A percentile compares a stretch with the other conserved stretches of the same genome.
phyloP scores from a whole-genome alignment of 1,140 invertebrate genomes.

The Pogonus chalceus region DNA sequence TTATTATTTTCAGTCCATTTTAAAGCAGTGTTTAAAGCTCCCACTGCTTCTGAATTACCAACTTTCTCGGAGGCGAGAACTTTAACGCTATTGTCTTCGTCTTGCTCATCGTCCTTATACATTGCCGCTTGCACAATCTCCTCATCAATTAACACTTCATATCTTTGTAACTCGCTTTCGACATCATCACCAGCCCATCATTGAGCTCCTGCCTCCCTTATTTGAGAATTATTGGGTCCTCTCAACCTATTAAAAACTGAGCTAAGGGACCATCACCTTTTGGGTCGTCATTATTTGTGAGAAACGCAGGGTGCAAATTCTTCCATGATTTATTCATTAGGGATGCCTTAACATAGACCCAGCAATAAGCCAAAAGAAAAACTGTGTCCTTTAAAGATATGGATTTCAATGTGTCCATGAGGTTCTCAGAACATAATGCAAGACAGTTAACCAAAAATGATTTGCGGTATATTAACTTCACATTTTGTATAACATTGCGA shows the following conservation, averaged over 20 bases:
- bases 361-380: slow-evolving; percentile 12
- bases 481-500: slow-evolving; percentile 19
- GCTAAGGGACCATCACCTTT: too few species aligned
- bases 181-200: slow-evolving; percentile 6
- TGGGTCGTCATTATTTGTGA: not conserved
- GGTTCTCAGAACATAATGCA: slow-evolving; percentile 14
- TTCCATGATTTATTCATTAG: slow-evolving; percentile 13
- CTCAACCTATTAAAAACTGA: too few species aligned
- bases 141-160: slow-evolving; percentile 12
- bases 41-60: too few species aligned
- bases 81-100: too few species aligned
- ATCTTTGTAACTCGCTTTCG: slow-evolving; percentile 11
- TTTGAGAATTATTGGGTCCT: too few species aligned
- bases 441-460: too few species aligned
- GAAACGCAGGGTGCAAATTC: slow-evolving; percentile 9
- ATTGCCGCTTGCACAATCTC: too few species aligned
- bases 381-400: too few species aligned
- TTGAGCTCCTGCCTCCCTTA: not conserved
- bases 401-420: slow-evolving; percentile 13
- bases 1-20: too few species aligned
- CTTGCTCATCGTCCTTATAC: too few species aligned
- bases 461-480: slow-evolving; percentile 18
- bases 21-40: too few species aligned
- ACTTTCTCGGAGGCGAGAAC: too few species aligned
- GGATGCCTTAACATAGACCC: slow-evolving; percentile 6